These are phyloP conservation scores for Cerastis leucographa DNA, from an alignment of 2,888 invertebrate genomes.

Conservation along the genomic window DNA sequence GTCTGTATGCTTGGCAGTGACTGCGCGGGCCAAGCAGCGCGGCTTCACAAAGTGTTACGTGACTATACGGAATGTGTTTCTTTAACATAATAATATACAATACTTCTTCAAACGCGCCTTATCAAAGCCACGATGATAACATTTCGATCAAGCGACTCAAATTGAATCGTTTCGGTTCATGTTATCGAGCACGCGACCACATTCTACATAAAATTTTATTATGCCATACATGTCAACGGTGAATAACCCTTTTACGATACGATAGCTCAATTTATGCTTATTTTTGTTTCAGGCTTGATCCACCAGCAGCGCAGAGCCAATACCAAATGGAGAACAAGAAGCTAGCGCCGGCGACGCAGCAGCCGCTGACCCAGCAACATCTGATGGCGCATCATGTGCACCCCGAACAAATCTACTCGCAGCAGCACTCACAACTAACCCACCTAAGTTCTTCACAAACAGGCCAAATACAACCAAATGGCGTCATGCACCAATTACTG, in stretches of 20 bases:
- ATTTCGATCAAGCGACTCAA: constrained; percentile 78
- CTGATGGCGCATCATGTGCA: constrained; percentile 88
- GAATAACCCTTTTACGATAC: constrained; percentile 38
- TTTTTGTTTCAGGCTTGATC: constrained; percentile 92
- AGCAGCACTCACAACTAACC: constrained; percentile 86
- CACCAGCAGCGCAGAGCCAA: constrained; percentile 91
- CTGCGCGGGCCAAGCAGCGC: constrained; percentile 12
- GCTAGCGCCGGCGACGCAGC: constrained; percentile 88
- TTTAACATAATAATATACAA: constrained; percentile 55
- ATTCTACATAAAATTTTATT: constrained; percentile 54
- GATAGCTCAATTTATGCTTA: constrained; percentile 55
- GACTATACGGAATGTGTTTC: constrained; percentile 68
- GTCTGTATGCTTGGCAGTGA: constrained; percentile 33
- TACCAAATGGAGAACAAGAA: constrained; percentile 93
- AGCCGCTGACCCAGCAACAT: constrained; percentile 88
- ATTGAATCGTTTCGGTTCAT: constrained; percentile 78
- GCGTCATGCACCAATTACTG: constrained; percentile 89
- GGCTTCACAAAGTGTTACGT: constrained; percentile 64
- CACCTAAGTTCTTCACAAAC: constrained; percentile 84
- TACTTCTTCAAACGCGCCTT: constrained; percentile 70
- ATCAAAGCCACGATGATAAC: constrained; percentile 78
- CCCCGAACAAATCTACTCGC: constrained; percentile 87
- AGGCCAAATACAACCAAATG: constrained; percentile 88
- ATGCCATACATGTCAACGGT: constrained; percentile 48
- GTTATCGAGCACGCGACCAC: constrained; percentile 71